Evolutionary conservation across 37 sponge, comb jelly and placozoan genomes (phyloP).

Genomic region (Oopsacas minuta): DNA sequence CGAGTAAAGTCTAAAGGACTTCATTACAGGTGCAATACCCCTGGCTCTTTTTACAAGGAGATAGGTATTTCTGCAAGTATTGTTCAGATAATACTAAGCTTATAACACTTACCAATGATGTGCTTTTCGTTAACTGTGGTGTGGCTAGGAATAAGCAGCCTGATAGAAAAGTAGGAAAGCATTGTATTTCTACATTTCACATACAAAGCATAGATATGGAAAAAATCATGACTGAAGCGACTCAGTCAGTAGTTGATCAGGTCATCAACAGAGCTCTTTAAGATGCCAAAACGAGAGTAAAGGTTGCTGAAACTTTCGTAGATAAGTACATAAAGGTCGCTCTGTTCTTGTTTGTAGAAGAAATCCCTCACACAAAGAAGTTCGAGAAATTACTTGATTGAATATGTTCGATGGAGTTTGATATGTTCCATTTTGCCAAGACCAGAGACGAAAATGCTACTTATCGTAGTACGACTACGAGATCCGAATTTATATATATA

Average conservation of each 20-base stretch:
- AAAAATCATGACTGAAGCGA: not conserved
- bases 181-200: not conserved
- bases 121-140: not conserved
- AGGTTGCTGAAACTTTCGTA: not conserved
- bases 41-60: not conserved
- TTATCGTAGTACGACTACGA: not conserved
- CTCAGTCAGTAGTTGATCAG: not conserved
- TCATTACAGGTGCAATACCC: not conserved
- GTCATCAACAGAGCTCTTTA: not conserved
- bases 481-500: not conserved
- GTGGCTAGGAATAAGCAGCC: not conserved
- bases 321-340: too few species aligned
- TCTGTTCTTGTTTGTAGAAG: too few species aligned
- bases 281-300: not conserved
- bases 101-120: not conserved
- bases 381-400: not conserved
- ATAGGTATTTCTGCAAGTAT: not conserved
- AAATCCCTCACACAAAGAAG: too few species aligned
- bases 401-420: not conserved
- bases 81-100: not conserved
- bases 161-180: not conserved
- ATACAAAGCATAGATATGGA: too few species aligned
- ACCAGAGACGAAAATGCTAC: not conserved
- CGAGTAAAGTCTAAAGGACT: not conserved
- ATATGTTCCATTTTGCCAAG: not conserved